A percentile compares a stretch with the other conserved stretches of the same genome.
Conservation (phyloP, 2,113 vertebrate genomes). For the Oncorhynchus mykiss region DNA sequence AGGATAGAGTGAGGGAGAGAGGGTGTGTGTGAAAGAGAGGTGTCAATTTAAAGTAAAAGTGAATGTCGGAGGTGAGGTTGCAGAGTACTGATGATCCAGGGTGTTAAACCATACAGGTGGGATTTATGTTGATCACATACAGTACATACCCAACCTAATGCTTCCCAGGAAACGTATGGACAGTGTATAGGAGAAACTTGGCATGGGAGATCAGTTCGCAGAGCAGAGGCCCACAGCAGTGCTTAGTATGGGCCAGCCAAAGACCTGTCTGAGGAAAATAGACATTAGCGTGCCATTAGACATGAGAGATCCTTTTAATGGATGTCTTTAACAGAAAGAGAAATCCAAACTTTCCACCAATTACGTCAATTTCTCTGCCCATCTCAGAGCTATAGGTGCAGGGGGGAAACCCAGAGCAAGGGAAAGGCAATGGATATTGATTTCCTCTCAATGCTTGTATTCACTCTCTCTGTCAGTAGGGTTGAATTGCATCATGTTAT, state of each 20-base stretch:
- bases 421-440: constrained; percentile 24
- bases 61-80: background rate
- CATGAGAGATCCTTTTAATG: constrained; percentile 47
- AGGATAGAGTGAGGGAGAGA: background rate
- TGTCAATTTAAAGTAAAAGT: background rate
- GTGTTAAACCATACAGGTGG: background rate
- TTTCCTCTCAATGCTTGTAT: constrained; percentile 38
- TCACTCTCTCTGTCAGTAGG: constrained; percentile 37
- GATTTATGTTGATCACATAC: background rate
- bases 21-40: no score
- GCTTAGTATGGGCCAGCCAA: constrained; percentile 23
- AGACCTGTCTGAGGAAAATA: constrained; percentile 50
- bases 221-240: constrained; percentile 15
- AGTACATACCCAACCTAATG: background rate
- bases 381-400: constrained; percentile 19
- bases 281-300: constrained; percentile 54
- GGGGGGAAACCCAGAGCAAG: background rate
- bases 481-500: constrained; percentile 33
- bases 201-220: constrained; percentile 17
- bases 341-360: constrained; percentile 58
- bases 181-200: constrained; percentile 36
- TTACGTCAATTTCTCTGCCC: constrained; percentile 56
- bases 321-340: constrained; percentile 47
- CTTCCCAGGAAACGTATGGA: constrained; percentile 17
- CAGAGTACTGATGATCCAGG: background rate